Evolutionary conservation across 2,797 vertebrate genomes (phyloP), one percentile per base, ranked within the genome.

Genomic region (Cuculus canorus): DNA sequence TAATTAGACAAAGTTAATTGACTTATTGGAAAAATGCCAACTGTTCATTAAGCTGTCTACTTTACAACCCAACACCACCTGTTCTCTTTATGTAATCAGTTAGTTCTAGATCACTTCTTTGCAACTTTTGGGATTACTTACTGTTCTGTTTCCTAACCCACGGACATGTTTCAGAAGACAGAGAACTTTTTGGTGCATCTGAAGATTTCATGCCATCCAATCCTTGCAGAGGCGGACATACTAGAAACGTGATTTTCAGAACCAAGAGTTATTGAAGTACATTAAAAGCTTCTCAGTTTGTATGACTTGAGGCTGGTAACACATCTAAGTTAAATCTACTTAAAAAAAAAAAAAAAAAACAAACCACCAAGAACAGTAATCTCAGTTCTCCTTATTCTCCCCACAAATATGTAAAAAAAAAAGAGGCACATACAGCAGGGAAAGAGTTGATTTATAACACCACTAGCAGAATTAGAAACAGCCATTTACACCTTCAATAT

Each of bases 141-240:
- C 99, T 98, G 73, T 97, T 97, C 41, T 97, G 97, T 8, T 87
- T 65, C 93, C 93, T 98, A 94, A 98, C 97, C 18, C 98, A 97
- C 32, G 98, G 98, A 14, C 98, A 95, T 65, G 97, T 98, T 61
- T 98, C 98, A 96, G 99, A 99, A 11, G 98, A 98, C 24, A 97
- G 97, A 7, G 98, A 97, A 91, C 98, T 98, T 94, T 97, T 99
- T 22, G 82, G 64, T 12, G 54, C 41, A 2, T 98, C 98, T 37
- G 96, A 97, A 8, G 97, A 54, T 94, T 98, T 99, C 39, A 98
- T 82, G 15, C 98, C 98, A 66, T 97, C 97, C 63, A 98, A 92
- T 25, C 98, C 98, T 35, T 97, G 98, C 39, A 98, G 87, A 10
- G 98, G 98, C 11, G 97, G 98, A 92, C 98, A 98, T 11, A 98